These are phyloP conservation scores for Ophiodon elongatus DNA, from an alignment of 2,113 vertebrate species.

Conservation along the genomic window DNA sequence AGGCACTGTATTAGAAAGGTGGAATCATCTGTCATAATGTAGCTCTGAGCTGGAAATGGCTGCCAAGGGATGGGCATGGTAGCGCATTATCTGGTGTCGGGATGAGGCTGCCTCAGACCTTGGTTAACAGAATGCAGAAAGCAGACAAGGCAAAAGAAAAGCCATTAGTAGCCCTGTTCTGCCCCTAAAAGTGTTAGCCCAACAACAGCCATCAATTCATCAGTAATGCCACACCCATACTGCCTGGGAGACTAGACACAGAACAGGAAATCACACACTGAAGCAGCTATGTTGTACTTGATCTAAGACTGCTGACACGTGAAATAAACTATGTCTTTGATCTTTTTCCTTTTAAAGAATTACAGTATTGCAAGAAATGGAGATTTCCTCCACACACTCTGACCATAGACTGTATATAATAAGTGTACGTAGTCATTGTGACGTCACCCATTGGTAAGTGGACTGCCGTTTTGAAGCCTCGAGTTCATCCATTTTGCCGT, in stretches of 20 bases:
- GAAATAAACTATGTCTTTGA: neutral
- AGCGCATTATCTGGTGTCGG: constrained; percentile 52
- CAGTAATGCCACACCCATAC: constrained; percentile 37
- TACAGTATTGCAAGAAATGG: neutral
- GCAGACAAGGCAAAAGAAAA: constrained; percentile 49
- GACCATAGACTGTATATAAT: too few relatives aligned
- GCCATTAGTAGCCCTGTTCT: constrained; percentile 54
- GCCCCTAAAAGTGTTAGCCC: constrained; percentile 39
- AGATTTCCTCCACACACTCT: neutral
- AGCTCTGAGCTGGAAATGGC: constrained; percentile 35
- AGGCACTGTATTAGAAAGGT: constrained; percentile 16
- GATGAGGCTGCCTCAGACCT: constrained; percentile 32
- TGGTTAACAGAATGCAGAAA: constrained; percentile 30
- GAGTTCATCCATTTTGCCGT: too few relatives aligned
- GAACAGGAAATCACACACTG: constrained; percentile 2
- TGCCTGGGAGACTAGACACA: neutral
- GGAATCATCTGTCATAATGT: constrained; percentile 41
- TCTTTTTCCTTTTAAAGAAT: neutral
- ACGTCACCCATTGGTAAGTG: too few relatives aligned
- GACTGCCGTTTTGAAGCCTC: too few relatives aligned
- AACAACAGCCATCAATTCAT: constrained; percentile 43
- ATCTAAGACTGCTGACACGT: neutral
- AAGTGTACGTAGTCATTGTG: too few relatives aligned
- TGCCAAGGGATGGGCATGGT: constrained; percentile 23
- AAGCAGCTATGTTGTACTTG: neutral